Evolutionary conservation across 2,888 invertebrate species (phyloP).

Genomic region (Hirtodrosophila cameraria): DNA sequence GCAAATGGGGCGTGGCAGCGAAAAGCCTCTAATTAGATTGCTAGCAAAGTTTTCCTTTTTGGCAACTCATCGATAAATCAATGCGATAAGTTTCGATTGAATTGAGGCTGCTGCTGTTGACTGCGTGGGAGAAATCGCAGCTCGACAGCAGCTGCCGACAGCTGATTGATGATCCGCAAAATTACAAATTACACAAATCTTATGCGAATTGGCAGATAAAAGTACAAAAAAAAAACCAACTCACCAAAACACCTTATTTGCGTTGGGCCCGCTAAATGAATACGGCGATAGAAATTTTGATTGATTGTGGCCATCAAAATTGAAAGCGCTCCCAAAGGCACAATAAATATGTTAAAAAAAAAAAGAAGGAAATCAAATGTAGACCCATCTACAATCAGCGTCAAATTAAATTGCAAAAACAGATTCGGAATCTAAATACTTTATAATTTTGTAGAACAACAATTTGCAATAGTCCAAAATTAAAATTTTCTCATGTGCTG

Average conservation of each 20-base stretch:
- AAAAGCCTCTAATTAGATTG: conserved; percentile 48
- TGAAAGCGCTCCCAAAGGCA: conserved; percentile 1
- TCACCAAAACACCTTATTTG: conserved; percentile 70
- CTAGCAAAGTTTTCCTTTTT: conserved; percentile 22
- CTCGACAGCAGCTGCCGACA: conserved; percentile 67
- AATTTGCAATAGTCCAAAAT: too few relatives aligned
- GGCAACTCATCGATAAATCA: conserved; percentile 73
- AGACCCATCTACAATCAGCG: too few relatives aligned
- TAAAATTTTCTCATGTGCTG: too few relatives aligned
- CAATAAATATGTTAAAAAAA: too few relatives aligned
- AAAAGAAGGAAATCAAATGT: too few relatives aligned
- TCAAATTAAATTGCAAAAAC: too few relatives aligned
- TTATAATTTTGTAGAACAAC: too few relatives aligned
- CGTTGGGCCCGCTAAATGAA: conserved; percentile 32
- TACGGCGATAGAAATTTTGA: conserved; percentile 44
- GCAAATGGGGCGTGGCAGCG: conserved; percentile 27
- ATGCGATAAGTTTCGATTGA: conserved; percentile 46
- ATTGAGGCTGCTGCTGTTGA: background rate
- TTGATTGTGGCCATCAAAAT: conserved; percentile 56
- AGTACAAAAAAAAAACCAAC: conserved; percentile 30
- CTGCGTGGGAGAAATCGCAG: conserved; percentile 45
- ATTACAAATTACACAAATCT: conserved; percentile 77
- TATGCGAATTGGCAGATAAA: conserved; percentile 56
- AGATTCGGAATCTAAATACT: too few relatives aligned
- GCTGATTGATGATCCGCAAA: conserved; percentile 75